Conservation (phyloP, 2,797 vertebrate species). For the Poecilia picta region DNA sequence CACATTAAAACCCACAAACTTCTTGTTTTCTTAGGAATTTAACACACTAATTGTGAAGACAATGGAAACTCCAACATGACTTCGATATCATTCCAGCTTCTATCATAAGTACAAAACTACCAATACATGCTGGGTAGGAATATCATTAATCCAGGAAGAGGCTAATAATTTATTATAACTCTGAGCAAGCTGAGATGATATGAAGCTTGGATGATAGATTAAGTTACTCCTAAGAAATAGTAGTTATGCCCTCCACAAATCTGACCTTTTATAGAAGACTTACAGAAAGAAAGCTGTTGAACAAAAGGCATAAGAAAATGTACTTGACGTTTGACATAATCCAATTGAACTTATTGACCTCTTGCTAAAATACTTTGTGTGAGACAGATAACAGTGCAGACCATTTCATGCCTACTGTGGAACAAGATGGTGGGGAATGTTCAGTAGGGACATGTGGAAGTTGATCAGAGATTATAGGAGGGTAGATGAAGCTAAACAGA, state of each 20-base stretch:
- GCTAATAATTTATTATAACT: neutral
- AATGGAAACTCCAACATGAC: neutral
- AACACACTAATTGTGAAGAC: neutral
- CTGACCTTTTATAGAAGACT: neutral
- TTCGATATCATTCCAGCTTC: neutral
- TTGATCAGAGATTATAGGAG: neutral
- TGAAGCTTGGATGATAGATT: neutral
- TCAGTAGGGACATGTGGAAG: neutral
- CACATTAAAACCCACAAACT: neutral
- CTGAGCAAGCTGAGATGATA: neutral
- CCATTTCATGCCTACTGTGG: neutral
- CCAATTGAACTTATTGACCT: neutral
- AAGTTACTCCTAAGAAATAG: neutral
- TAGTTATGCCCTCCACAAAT: neutral
- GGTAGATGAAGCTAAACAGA: neutral
- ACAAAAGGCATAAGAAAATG: neutral
- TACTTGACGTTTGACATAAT: neutral
- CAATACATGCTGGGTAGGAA: neutral
- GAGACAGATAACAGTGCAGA: neutral
- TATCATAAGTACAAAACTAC: neutral
- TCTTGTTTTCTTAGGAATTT: neutral
- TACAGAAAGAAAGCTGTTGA: neutral
- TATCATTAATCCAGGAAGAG: neutral
- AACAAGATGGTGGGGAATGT: neutral
- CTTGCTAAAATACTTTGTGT: neutral